Conservation (phyloP, 2,888 invertebrate genomes). For the Tromatobia lineatoria region DNA sequence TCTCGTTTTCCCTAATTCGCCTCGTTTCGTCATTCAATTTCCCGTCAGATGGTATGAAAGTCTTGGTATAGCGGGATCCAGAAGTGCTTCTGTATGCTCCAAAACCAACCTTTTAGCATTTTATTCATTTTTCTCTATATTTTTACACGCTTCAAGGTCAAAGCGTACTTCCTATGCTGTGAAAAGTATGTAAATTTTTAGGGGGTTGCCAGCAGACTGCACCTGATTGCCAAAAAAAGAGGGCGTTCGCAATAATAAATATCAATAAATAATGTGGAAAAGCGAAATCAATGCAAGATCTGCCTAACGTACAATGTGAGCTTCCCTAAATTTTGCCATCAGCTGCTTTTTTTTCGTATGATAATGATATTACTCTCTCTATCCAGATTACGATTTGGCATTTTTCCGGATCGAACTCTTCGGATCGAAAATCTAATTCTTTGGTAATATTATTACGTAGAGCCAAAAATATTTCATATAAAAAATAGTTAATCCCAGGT, state of each 20-base stretch:
- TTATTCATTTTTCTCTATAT: background rate
- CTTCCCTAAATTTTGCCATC: too few species aligned
- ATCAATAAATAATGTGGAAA: too few species aligned
- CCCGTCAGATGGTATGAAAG: slow-evolving; percentile 28
- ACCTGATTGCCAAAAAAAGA: slow-evolving; percentile 22
- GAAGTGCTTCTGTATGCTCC: background rate
- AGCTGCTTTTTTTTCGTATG: too few species aligned
- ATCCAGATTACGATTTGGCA: too few species aligned
- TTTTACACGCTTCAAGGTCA: background rate
- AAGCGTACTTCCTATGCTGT: background rate
- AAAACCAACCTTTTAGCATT: background rate
- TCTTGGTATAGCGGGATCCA: slow-evolving; percentile 1
- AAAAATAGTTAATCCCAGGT: too few species aligned
- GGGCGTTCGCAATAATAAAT: background rate
- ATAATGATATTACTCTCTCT: too few species aligned
- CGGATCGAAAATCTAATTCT: too few species aligned
- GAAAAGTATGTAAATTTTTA: slow-evolving; percentile 21
- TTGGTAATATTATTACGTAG: too few species aligned
- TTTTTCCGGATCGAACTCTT: too few species aligned
- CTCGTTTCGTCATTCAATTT: slow-evolving; percentile 55
- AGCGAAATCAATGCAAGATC: too few species aligned
- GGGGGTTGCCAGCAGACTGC: background rate
- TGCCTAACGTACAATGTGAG: too few species aligned
- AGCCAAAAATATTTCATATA: too few species aligned
- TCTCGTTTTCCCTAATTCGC: slow-evolving; percentile 32